Evolutionary conservation across 2,797 vertebrate genomes (phyloP).

Genomic region (Thaleichthys pacificus): DNA sequence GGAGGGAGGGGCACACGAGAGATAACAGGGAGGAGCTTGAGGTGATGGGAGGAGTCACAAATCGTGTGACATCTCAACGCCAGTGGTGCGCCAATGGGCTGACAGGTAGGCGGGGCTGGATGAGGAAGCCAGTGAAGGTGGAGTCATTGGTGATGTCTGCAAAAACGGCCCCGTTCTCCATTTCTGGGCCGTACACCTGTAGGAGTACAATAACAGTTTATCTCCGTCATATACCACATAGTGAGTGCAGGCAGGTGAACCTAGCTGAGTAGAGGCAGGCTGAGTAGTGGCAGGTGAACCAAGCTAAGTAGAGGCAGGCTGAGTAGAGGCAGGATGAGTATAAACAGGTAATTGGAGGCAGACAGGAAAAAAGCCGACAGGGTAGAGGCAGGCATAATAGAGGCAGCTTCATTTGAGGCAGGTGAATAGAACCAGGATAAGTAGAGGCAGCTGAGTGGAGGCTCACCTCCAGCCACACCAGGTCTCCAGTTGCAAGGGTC

Average conservation of each 20-base stretch:
- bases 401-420: no score
- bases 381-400: background rate
- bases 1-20: background rate
- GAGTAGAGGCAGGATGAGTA: no score
- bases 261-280: no score
- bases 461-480: conserved; percentile 78
- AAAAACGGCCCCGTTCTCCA: conserved; percentile 68
- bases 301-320: no score
- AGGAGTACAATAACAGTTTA: no score
- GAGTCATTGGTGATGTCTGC: conserved; percentile 78
- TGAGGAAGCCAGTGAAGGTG: conserved; percentile 79
- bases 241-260: no score
- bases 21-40: background rate
- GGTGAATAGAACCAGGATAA: background rate
- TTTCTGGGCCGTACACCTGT: conserved; percentile 62
- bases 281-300: no score
- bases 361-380: background rate
- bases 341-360: no score
- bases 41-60: background rate
- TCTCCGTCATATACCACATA: no score
- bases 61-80: conserved; percentile 5
- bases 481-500: conserved; percentile 71
- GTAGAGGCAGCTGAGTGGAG: background rate
- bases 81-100: conserved; percentile 22
- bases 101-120: conserved; percentile 67